Base-by-base conservation (phyloP, 2,888 invertebrate species). In the Pilophorus perplexus region DNA sequence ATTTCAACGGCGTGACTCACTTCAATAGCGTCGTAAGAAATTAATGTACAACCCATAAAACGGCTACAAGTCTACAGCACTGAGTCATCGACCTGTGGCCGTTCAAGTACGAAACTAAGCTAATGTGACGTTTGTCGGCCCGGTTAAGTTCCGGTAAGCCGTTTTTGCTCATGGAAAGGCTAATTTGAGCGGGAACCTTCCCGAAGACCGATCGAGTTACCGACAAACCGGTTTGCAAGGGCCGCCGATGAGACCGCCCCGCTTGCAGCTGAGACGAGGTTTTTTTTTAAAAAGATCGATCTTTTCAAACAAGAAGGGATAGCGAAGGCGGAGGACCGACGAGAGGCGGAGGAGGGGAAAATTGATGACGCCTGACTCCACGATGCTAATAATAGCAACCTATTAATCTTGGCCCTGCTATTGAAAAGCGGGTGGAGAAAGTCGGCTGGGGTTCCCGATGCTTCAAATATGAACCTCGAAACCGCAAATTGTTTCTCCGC, bases 351-450 rank as follows among this genome's bases (percentile, higher is more conserved):
- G 22, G 55, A 14, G 55, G n/a, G 25, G 33, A 16, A 55, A 55
- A 55, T 55, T 55, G 55, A 55, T 55, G 55, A 55, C 40, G 55
- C 55, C 20, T 18, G 55, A 33, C 37, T 37, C 55, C n/a, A 38
- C 55, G 55, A 55, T 55, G 55, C 55, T 55, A 55, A 55, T 55
- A 55, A 55, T 55, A 55, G 55, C 37, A 14, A n/a, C 38, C 55
- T 38, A 55, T 55, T 55, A 55, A 55, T 55, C 55, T 55, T 6
- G 38, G 55, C 38, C 28, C 25, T 10, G 55, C 55, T 38, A 55
- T 55, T 55, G 55, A 55, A 55, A 55, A 55, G 55, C 42, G 42
- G 42, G 42, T 25, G 40, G 55, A 55, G 55, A 55, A 55, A 55
- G 55, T 55, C 38, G 28, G 12, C 14, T 14, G 16, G 20, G 8